These are phyloP conservation scores for Rhynchophorus ferrugineus DNA, from an alignment of 1,140 invertebrate genomes.

Conservation along the genomic window DNA sequence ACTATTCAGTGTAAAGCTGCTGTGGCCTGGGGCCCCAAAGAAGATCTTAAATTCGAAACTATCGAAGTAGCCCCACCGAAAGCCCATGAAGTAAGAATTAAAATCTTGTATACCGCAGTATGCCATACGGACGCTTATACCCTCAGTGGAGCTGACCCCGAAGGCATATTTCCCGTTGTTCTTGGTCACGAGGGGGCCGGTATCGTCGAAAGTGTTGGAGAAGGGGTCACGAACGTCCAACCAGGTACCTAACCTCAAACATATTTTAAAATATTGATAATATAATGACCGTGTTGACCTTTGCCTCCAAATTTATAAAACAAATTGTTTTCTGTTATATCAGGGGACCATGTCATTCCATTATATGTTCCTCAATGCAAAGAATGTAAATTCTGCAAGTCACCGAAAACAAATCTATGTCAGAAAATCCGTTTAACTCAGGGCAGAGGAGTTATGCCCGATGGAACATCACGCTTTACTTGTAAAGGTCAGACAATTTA, in stretches of 20 bases:
- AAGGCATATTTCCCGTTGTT: conserved; percentile 89
- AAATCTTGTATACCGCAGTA: conserved; percentile 81
- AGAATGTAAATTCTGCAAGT: conserved; percentile 94
- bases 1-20: conserved; percentile 82
- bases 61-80: conserved; percentile 94
- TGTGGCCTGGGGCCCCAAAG: conserved; percentile 83
- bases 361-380: conserved; percentile 94
- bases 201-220: conserved; percentile 91
- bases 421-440: conserved; percentile 85
- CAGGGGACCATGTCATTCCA: conserved; percentile 94
- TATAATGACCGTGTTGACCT: no score
- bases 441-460: conserved; percentile 89
- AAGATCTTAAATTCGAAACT: conserved; percentile 80
- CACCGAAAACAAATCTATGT: conserved; percentile 94
- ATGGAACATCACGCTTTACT: conserved; percentile 86
- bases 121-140: conserved; percentile 98
- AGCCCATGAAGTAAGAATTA: conserved; percentile 74
- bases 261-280: no score
- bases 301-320: no score
- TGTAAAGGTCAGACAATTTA: conserved; percentile 85
- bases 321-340: no score
- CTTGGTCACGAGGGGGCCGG: conserved; percentile 93
- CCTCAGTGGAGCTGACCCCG: conserved; percentile 83
- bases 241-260: conserved; percentile 48
- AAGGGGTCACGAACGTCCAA: conserved; percentile 82